Conservation (phyloP, 2,888 invertebrate genomes). For the Erynnis tages region DNA sequence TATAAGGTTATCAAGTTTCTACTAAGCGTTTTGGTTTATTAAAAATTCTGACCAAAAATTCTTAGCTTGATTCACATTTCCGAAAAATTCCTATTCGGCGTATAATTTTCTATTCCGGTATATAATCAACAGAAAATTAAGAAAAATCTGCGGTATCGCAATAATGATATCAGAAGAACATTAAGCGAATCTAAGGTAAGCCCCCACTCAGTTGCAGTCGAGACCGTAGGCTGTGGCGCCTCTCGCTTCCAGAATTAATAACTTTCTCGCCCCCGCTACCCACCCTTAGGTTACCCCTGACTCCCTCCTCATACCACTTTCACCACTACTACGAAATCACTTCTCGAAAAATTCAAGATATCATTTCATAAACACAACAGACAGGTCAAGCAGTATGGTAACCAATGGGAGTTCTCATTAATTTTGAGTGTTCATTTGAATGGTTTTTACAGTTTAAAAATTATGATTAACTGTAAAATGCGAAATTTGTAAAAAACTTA, state of each 20-base stretch:
- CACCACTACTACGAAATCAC: conserved; percentile 35
- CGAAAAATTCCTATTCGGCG: not conserved
- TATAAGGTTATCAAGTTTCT: too few species aligned
- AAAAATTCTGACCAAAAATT: too few species aligned
- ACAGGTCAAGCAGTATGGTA: too few species aligned
- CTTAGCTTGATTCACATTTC: too few species aligned
- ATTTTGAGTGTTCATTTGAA: too few species aligned
- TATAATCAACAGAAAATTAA: conserved; percentile 17
- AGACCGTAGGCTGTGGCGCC: conserved; percentile 74
- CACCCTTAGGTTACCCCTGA: conserved; percentile 42
- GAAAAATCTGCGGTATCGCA: conserved; percentile 39
- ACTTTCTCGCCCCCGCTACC: conserved; percentile 65
- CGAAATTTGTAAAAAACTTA: too few species aligned
- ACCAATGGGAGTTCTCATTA: not conserved
- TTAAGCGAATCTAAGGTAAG: conserved; percentile 75
- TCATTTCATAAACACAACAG: too few species aligned
- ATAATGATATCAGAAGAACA: conserved; percentile 71
- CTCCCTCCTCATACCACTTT: conserved; percentile 44
- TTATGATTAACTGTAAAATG: too few species aligned
- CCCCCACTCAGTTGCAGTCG: conserved; percentile 70
- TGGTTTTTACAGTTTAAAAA: too few species aligned
- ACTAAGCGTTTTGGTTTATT: too few species aligned
- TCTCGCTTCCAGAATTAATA: conserved; percentile 80
- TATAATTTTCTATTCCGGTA: not conserved
- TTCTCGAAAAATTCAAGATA: not conserved